Conservation (phyloP, 2,888 invertebrate genomes). For the Dynastes tityus region DNA sequence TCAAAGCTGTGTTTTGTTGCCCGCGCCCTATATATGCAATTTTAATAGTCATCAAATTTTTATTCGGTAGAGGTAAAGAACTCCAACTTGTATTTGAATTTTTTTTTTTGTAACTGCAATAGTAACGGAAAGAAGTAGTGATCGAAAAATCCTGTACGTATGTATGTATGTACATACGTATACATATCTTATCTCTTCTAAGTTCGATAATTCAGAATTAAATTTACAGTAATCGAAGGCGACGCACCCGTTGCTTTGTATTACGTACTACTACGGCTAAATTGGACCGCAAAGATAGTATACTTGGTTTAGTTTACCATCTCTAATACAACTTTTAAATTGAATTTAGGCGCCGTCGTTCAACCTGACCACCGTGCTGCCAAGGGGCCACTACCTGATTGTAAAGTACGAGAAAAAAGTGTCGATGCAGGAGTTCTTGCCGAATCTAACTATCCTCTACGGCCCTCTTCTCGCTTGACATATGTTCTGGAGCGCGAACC, state of each 20-base stretch:
- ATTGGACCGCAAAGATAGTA: neutral
- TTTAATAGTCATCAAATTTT: no score
- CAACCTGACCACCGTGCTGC: slow-evolving; percentile 24
- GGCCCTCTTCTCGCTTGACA: slow-evolving; percentile 27
- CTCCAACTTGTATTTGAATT: no score
- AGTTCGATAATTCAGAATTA: neutral
- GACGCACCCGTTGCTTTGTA: slow-evolving; percentile 14
- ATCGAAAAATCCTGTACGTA: no score
- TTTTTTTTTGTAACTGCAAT: no score
- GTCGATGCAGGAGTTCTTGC: slow-evolving; percentile 24
- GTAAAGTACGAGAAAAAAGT: slow-evolving; percentile 21
- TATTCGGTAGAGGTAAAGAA: no score
- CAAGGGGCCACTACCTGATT: slow-evolving; percentile 3
- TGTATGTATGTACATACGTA: no score
- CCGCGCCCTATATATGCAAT: no score
- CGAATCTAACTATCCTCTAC: slow-evolving; percentile 24
- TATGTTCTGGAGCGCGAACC: slow-evolving; percentile 9
- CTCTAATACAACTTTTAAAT: slow-evolving; percentile 40
- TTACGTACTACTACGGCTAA: slow-evolving; percentile 8
- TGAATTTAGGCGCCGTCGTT: slow-evolving; percentile 23
- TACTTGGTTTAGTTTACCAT: neutral
- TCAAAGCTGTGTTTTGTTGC: no score
- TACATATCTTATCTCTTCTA: neutral
- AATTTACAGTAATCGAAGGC: neutral
- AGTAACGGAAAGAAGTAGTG: no score